Conservation (phyloP, 2,888 invertebrate genomes). For the Microdon myrmicae region DNA sequence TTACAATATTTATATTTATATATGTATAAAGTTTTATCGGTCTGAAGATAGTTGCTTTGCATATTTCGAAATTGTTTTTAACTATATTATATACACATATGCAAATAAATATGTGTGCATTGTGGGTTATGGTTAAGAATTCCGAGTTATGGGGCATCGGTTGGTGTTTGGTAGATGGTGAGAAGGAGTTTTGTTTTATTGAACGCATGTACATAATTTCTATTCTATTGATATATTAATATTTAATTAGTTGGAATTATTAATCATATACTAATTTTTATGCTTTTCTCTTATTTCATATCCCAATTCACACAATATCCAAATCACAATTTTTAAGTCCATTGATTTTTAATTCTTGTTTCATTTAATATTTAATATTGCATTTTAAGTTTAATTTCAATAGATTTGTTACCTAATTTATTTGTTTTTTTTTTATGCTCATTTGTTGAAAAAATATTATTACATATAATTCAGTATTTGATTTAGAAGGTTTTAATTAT, state of each 20-base stretch:
- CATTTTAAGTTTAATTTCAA: conserved; percentile 36
- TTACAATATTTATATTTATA: too few species aligned
- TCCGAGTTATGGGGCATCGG: too few species aligned
- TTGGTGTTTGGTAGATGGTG: too few species aligned
- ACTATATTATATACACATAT: too few species aligned
- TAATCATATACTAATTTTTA: conserved; percentile 9
- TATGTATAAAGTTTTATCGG: too few species aligned
- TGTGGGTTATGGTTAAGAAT: too few species aligned
- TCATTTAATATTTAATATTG: conserved; percentile 20
- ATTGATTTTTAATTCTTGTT: conserved; percentile 51
- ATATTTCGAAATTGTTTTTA: too few species aligned
- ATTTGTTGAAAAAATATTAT: conserved; percentile 46
- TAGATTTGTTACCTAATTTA: conserved; percentile 49
- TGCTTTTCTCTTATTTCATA: conserved; percentile 22
- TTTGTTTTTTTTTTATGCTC: conserved; percentile 27
- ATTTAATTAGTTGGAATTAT: conserved; percentile 13
- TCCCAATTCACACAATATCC: conserved; percentile 59
- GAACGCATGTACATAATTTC: conserved; percentile 31
- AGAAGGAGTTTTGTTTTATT: conserved; percentile 10
- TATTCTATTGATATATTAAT: conserved; percentile 25
- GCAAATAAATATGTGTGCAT: too few species aligned
- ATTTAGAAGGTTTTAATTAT: too few species aligned
- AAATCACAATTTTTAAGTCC: conserved; percentile 60
- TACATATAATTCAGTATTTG: conserved; percentile 1
- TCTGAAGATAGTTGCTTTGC: too few species aligned